phyloP scores from a whole-genome alignment of 1,140 invertebrate genomes.

The Potamilus streckersoni region DNA sequence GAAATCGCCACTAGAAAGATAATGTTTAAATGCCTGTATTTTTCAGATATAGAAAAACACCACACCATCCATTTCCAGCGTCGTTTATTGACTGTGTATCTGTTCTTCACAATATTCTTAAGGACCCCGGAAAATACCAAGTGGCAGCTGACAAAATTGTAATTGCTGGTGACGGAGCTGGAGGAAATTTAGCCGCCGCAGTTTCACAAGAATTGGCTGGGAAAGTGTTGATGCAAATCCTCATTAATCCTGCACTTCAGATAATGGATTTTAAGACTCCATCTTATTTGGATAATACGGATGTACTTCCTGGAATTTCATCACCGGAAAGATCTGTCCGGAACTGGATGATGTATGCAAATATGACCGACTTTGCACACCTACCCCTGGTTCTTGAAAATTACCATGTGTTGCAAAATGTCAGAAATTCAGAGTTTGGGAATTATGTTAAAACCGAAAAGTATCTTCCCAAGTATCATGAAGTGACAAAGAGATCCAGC shows the following conservation, averaged over 20 bases:
- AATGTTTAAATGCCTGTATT: background rate
- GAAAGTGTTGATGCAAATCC: conserved; percentile 51
- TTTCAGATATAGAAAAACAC: conserved; percentile 58
- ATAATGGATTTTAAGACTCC: conserved; percentile 61
- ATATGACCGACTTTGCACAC: conserved; percentile 22
- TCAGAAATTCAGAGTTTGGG: conserved; percentile 23
- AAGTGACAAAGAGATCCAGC: conserved; percentile 37
- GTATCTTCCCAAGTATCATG: conserved; percentile 37
- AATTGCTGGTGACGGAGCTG: conserved; percentile 60
- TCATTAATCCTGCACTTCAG: conserved; percentile 61
- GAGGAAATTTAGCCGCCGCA: conserved; percentile 59
- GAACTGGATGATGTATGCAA: conserved; percentile 53
- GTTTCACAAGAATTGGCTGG: conserved; percentile 46
- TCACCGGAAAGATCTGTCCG: conserved; percentile 41
- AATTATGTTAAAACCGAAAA: conserved; percentile 41
- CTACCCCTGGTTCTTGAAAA: conserved; percentile 38
- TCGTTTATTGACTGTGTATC: conserved; percentile 54
- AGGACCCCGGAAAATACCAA: conserved; percentile 38
- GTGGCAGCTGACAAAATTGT: conserved; percentile 47
- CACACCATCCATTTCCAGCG: conserved; percentile 56
- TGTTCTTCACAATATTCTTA: conserved; percentile 49
- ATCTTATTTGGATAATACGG: conserved; percentile 52
- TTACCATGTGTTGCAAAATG: conserved; percentile 41
- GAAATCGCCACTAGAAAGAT: background rate
- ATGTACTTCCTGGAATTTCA: conserved; percentile 46